Percentiles rank a stretch among this genome's conserved stretches.
Conservation (phyloP, 2,113 vertebrate species). For the Ptychochromis oligacanthus region DNA sequence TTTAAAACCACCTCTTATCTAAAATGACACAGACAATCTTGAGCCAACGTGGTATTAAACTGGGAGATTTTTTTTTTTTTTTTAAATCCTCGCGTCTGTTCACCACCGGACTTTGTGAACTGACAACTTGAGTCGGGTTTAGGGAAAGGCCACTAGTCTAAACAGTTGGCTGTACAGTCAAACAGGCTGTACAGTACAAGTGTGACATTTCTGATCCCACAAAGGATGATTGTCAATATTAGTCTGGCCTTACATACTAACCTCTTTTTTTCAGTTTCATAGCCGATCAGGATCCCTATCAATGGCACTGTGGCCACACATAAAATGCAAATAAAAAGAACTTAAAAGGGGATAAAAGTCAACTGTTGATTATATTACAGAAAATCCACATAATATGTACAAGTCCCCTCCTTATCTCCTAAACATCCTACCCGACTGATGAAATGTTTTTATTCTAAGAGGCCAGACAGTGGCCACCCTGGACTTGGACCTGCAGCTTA, state of each 20-base stretch:
- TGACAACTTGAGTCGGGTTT: conserved; percentile 34
- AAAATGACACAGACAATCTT: conserved; percentile 58
- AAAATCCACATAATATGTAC: conserved; percentile 48
- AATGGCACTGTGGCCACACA: conserved; percentile 40
- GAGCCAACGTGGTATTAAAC: conserved; percentile 26
- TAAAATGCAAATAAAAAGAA: conserved; percentile 69
- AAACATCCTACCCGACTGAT: conserved; percentile 41
- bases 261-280: conserved; percentile 16
- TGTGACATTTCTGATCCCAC: conserved; percentile 43
- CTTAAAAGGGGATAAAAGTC: conserved; percentile 68
- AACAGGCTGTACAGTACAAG: conserved; percentile 4
- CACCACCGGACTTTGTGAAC: not conserved
- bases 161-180: conserved; percentile 27
- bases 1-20: conserved; percentile 64
- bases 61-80: conserved; percentile 7
- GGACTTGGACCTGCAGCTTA: conserved; percentile 39
- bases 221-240: conserved; percentile 72
- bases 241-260: conserved; percentile 13
- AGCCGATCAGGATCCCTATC: conserved; percentile 41
- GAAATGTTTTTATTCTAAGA: conserved; percentile 15
- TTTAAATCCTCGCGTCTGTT: conserved; percentile 17
- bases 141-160: conserved; percentile 19
- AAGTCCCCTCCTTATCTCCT: conserved; percentile 37
- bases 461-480: not conserved
- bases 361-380: conserved; percentile 55